A percentile compares a stretch with the other conserved stretches of the same genome.
Evolutionary conservation across 2,113 vertebrate species (phyloP).

Genomic region (Otis tarda): DNA sequence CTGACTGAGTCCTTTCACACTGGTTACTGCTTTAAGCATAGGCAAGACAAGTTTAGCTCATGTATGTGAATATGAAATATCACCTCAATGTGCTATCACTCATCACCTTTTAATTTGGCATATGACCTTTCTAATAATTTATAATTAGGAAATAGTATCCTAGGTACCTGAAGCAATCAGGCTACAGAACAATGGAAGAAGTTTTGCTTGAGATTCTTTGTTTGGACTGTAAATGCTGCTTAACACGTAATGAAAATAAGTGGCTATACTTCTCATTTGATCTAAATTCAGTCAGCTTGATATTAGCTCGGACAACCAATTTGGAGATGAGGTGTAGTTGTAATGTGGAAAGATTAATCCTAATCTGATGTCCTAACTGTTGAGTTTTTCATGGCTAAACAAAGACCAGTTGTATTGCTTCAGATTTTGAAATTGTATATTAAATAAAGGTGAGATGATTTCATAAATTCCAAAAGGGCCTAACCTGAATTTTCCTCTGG

Average conservation of each 20-base stretch:
- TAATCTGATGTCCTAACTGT: background rate
- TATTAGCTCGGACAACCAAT: background rate
- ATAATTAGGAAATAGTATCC: slow-evolving; percentile 28
- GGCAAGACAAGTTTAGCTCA: background rate
- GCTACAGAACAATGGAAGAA: background rate
- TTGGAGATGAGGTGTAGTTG: background rate
- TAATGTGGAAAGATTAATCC: background rate
- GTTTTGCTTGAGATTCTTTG: background rate
- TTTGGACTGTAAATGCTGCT: background rate
- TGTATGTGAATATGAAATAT: background rate
- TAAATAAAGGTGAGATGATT: background rate
- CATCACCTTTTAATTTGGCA: slow-evolving; percentile 12
- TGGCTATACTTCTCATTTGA: background rate
- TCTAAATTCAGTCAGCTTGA: background rate
- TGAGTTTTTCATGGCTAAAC: background rate
- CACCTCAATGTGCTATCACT: background rate
- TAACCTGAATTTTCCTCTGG: background rate
- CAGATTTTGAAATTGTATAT: background rate
- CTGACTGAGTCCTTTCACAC: background rate
- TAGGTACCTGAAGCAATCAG: background rate
- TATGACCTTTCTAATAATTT: background rate
- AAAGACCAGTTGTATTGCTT: background rate
- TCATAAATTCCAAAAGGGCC: background rate
- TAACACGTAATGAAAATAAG: background rate
- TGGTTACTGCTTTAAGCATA: background rate